Conservation (phyloP, 2,113 vertebrate genomes). For the Calyptomena viridis region DNA sequence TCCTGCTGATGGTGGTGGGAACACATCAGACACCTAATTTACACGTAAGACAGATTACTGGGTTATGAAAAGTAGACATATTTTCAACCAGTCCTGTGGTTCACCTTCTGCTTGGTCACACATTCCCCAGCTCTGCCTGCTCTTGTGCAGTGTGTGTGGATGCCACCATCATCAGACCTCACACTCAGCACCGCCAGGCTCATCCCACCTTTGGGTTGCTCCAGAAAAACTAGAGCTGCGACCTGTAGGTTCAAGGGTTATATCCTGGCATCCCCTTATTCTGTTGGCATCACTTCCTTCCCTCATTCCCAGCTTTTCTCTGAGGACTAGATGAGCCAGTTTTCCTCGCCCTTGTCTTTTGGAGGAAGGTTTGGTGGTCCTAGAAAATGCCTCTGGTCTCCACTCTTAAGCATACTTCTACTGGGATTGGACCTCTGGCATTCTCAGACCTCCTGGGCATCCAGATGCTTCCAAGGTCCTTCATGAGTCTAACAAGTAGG, state of each 20-base stretch:
- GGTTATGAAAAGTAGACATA: background rate
- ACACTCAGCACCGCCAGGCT: fast-evolving
- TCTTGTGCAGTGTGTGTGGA: background rate
- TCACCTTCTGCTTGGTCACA: background rate
- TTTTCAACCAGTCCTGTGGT: background rate
- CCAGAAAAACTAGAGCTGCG: background rate
- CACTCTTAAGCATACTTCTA: background rate
- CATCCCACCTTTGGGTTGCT: background rate
- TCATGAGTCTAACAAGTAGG: background rate
- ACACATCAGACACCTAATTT: conserved; percentile 5
- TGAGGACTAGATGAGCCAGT: background rate
- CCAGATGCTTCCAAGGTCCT: background rate
- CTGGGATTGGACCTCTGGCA: background rate
- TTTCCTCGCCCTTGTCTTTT: background rate
- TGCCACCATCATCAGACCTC: background rate
- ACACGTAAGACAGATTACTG: background rate
- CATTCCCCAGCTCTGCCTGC: background rate
- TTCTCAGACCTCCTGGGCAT: background rate
- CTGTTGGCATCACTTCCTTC: background rate
- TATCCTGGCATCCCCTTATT: background rate
- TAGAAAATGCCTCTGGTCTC: background rate
- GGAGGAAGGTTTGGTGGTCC: background rate
- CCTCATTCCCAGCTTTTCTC: background rate
- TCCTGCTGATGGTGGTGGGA: conserved; percentile 55
- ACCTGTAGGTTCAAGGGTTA: background rate